phyloP scores from a whole-genome alignment of 1,140 invertebrate genomes.

The Leptonema lineaticorne region DNA sequence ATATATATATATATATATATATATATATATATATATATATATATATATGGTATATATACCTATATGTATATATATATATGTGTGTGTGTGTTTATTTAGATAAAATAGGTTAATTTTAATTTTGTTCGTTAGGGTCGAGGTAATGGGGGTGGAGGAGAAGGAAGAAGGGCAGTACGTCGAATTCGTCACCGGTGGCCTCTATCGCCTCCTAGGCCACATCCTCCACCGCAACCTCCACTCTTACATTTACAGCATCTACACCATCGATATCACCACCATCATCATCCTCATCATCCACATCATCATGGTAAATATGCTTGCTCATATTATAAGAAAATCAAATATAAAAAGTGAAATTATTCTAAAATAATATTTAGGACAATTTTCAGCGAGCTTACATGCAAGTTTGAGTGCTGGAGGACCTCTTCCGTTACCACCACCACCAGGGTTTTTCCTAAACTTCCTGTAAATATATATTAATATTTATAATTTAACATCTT shows the following conservation, averaged over 20 bases:
- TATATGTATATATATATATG: not conserved
- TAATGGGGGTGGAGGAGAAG: constrained; percentile 47
- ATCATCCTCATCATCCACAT: constrained; percentile 46
- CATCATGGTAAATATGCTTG: constrained; percentile 38
- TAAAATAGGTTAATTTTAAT: constrained; percentile 13
- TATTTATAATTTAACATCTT: not conserved
- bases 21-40: constrained; percentile 45
- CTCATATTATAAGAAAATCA: not conserved
- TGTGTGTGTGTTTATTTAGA: constrained; percentile 16
- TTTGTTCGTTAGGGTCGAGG: constrained; percentile 49
- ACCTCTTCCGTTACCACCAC: constrained; percentile 51
- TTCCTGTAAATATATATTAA: constrained; percentile 67
- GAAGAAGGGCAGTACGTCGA: constrained; percentile 45
- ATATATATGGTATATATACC: no score
- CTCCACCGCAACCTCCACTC: constrained; percentile 44
- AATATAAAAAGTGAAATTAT: not conserved
- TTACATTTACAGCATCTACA: constrained; percentile 42
- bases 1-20: no score
- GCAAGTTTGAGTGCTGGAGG: constrained; percentile 50
- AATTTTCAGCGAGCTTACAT: constrained; percentile 48
- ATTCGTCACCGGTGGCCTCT: constrained; percentile 46
- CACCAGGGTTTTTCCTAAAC: constrained; percentile 73
- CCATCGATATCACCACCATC: constrained; percentile 47
- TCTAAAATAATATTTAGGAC: not conserved
- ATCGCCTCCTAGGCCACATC: constrained; percentile 44